Conservation (phyloP, 2,888 invertebrate species). For the Parthenolecanium corni region DNA sequence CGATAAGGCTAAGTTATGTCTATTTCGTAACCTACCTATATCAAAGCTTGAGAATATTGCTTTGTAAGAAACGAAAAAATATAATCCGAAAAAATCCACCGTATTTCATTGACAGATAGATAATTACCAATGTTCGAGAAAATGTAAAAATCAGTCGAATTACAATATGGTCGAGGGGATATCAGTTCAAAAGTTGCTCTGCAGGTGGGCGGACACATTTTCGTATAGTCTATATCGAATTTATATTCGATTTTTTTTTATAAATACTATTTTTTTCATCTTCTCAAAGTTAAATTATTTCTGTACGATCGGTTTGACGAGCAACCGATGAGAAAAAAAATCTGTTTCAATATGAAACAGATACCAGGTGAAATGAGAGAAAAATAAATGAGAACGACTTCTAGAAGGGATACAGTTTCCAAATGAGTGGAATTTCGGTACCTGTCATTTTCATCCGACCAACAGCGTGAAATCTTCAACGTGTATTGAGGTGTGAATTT, state of each 20-base stretch:
- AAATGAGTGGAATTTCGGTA: too few species aligned
- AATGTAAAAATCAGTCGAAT: slow-evolving; percentile 7
- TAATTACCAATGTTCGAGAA: slow-evolving; percentile 26
- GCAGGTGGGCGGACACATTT: slow-evolving; percentile 26
- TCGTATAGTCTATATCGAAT: neutral
- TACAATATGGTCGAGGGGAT: too few species aligned
- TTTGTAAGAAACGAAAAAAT: neutral
- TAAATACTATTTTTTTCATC: too few species aligned
- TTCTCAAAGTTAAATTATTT: slow-evolving; percentile 21
- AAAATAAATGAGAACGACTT: too few species aligned
- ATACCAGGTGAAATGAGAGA: too few species aligned
- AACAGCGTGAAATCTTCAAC: too few species aligned
- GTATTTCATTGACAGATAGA: slow-evolving; percentile 23
- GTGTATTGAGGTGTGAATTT: too few species aligned
- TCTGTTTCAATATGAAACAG: too few species aligned
- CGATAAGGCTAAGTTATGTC: neutral
- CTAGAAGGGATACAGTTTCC: too few species aligned
- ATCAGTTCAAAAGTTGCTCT: neutral
- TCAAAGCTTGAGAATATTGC: neutral
- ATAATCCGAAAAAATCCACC: slow-evolving; percentile 5
- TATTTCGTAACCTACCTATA: neutral
- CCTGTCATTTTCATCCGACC: too few species aligned
- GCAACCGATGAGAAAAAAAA: too few species aligned
- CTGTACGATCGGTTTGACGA: too few species aligned
- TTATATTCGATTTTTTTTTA: slow-evolving; percentile 19